Base-by-base conservation (phyloP, 2,797 vertebrate genomes). In the Arrhamphus sclerolepis region DNA sequence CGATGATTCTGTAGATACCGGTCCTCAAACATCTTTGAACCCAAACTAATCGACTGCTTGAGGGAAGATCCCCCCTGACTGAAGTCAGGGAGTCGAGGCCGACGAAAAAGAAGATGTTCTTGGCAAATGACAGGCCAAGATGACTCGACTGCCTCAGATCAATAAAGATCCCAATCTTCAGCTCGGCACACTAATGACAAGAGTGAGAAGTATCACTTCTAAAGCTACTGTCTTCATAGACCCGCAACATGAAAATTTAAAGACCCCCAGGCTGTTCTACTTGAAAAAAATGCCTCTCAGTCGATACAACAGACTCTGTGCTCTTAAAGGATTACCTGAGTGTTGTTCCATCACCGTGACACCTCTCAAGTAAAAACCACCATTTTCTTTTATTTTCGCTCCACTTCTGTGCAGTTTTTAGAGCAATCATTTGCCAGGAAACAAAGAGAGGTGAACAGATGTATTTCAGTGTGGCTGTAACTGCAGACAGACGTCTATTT, bases 131-230 rank as follows among this genome's bases (percentile, higher is more conserved):
- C 47, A 44, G 56, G 28, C 48, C 58, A 50, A 62, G 74, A 56
- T 7, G 41, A 68, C 63, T 63, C 6, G 24, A 41, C 31, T 72
- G 61, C 65, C 47, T 66, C 7, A 26, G 68, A 77, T 82, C 75
- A 81, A 79, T 79, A 56, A 57, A 70, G 71, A 81, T 70, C 44
- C 53, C 56, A 73, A 72, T 81, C 75, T 65, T 11, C 20, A 29
- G 52, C 70, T 66, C 22, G 3, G 64, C 31, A 11, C 22, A 7
- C 59, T 46, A 71, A 80, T 77, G 80, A 87, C 78, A 73, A 60
- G 62, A 77, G 51, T 41, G 80, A 85, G 83, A 77, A 72, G 71
- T 20, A 62, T 80, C 72, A 70, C 48, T 68, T 75, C 81, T 71
- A 11, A 34, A 34, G 41, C 66, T 34, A 22, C 42, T 1, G 38